These are phyloP conservation scores for Lagopus leucura DNA, from an alignment of 2,113 vertebrate genomes.

Conservation along the genomic window DNA sequence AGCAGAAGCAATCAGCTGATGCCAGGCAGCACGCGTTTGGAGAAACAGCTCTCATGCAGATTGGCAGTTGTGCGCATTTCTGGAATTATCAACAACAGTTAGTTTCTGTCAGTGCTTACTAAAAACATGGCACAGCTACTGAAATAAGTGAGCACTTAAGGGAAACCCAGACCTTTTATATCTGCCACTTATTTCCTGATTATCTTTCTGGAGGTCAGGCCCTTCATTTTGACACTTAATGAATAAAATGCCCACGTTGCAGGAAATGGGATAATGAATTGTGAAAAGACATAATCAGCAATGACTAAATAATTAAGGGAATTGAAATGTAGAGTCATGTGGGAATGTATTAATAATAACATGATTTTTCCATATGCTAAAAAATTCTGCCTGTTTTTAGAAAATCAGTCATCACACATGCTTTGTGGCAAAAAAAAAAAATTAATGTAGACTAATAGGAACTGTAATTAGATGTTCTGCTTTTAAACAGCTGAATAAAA, in stretches of 20 bases:
- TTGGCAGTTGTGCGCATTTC: constrained; percentile 19
- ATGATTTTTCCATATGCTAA: constrained; percentile 85
- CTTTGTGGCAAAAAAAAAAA: constrained; percentile 73
- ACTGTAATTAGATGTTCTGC: constrained; percentile 86
- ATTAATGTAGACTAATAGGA: constrained; percentile 82
- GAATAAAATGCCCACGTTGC: constrained; percentile 80
- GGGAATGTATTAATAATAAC: constrained; percentile 85
- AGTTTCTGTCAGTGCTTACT: constrained; percentile 30
- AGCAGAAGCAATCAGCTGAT: neutral
- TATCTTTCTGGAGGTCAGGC: constrained; percentile 77
- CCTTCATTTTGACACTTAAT: constrained; percentile 83
- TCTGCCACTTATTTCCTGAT: constrained; percentile 77
- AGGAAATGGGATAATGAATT: constrained; percentile 84
- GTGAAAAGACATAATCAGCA: constrained; percentile 86
- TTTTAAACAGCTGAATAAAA: constrained; percentile 87
- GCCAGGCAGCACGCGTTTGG: accelerated
- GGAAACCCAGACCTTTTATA: constrained; percentile 73
- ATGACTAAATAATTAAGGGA: constrained; percentile 85
- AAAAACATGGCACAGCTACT: constrained; percentile 46
- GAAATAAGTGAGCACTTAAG: constrained; percentile 71
- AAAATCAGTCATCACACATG: constrained; percentile 80
- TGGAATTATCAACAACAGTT: constrained; percentile 12
- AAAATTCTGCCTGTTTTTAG: constrained; percentile 79
- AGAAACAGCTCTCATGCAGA: neutral
- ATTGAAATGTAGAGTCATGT: constrained; percentile 84